Evolutionary conservation across 2,888 invertebrate genomes (phyloP).

Genomic region (Meloe dianella): DNA sequence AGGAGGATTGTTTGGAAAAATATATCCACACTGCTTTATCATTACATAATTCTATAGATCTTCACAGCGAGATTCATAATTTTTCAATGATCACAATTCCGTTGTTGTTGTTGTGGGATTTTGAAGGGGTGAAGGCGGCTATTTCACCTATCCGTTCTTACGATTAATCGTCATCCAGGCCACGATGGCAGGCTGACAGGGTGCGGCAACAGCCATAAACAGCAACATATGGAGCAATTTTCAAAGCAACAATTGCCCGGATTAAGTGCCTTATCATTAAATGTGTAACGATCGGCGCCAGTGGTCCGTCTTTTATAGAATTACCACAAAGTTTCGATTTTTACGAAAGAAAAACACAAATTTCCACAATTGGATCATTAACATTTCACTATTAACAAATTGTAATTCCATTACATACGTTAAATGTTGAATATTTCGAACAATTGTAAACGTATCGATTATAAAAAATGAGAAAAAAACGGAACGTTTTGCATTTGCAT

Average conservation of each 20-base stretch:
- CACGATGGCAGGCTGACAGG: background rate
- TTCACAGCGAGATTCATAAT: background rate
- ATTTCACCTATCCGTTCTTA: background rate
- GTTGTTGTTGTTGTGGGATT: background rate
- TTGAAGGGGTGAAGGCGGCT: background rate
- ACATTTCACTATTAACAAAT: background rate
- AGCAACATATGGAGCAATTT: background rate
- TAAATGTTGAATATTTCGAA: background rate
- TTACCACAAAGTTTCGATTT: too few relatives aligned
- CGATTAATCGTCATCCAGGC: background rate
- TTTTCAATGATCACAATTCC: background rate
- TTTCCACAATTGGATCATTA: too few relatives aligned
- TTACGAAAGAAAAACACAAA: too few relatives aligned
- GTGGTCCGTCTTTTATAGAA: too few relatives aligned
- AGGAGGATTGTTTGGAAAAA: background rate
- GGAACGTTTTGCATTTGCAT: background rate
- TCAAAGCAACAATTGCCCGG: background rate
- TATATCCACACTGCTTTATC: background rate
- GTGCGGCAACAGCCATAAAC: background rate
- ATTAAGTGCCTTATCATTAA: background rate
- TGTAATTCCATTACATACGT: background rate
- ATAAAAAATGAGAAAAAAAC: too few relatives aligned
- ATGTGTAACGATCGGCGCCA: background rate
- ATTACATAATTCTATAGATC: background rate
- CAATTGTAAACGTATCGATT: slow-evolving; percentile 5